Conservation (phyloP, 2,797 vertebrate genomes). For the Pachyuromys duprasi region DNA sequence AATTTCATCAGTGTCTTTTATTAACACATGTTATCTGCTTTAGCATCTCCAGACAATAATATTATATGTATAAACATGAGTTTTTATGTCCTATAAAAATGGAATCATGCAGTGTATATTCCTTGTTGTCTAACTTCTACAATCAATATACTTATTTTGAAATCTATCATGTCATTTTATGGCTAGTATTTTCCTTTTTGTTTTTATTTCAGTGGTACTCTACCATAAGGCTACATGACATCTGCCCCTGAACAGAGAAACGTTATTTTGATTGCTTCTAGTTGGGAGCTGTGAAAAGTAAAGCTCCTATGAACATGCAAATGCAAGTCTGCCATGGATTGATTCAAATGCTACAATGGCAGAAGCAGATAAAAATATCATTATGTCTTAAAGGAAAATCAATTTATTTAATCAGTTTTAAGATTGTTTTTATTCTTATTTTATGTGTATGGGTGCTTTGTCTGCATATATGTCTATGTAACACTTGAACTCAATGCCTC, state of each 20-base stretch:
- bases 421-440: neutral
- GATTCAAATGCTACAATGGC: neutral
- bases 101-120: neutral
- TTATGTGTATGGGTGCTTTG: neutral
- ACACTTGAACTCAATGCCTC: neutral
- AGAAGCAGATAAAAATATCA: neutral
- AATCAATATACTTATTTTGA: neutral
- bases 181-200: neutral
- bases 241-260: neutral
- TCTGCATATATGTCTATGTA: neutral
- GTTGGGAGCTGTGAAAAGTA: conserved; percentile 9
- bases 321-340: neutral
- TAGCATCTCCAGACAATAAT: neutral
- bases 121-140: conserved; percentile 3
- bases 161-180: neutral
- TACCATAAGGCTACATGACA: neutral
- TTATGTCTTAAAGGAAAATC: conserved; percentile 29
- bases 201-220: neutral
- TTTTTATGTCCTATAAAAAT: neutral
- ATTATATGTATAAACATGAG: neutral
- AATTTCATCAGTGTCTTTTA: conserved; percentile 18
- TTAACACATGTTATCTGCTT: neutral
- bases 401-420: neutral
- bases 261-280: neutral
- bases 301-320: neutral